Evolutionary conservation across 2,113 vertebrate genomes (phyloP).

Genomic region (Gasterosteus nipponicus): DNA sequence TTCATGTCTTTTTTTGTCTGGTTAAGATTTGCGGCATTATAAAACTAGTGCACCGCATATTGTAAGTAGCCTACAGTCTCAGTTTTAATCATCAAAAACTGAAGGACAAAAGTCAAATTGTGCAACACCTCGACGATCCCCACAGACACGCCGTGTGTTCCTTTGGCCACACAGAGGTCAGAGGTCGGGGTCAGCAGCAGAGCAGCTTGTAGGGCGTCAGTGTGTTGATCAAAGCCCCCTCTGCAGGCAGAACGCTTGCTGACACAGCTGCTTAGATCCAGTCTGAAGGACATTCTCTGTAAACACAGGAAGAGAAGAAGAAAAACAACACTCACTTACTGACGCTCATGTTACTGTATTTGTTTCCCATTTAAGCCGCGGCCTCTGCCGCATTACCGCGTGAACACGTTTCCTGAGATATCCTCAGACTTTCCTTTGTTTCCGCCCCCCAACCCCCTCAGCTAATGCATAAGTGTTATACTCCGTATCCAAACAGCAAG

Average conservation of each 20-base stretch:
- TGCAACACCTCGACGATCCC: slow-evolving; percentile 33
- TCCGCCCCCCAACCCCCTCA: no score
- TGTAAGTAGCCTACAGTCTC: neutral
- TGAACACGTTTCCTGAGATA: neutral
- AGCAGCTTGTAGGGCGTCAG: slow-evolving; percentile 57
- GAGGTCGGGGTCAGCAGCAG: slow-evolving; percentile 68
- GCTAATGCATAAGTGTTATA: neutral
- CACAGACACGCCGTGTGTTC: slow-evolving; percentile 36
- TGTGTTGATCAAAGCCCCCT: slow-evolving; percentile 67
- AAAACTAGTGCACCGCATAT: no score
- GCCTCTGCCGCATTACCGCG: neutral
- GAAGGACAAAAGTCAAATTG: slow-evolving; percentile 1
- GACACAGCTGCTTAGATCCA: slow-evolving; percentile 69
- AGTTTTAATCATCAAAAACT: neutral
- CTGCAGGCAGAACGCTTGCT: slow-evolving; percentile 63
- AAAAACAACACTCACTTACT: slow-evolving; percentile 26
- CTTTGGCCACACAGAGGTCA: slow-evolving; percentile 31
- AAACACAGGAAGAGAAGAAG: slow-evolving; percentile 37
- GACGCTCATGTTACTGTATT: slow-evolving; percentile 31
- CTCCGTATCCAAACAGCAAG: neutral
- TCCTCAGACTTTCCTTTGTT: neutral
- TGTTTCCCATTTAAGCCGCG: neutral
- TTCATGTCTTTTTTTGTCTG: no score
- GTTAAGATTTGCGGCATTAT: no score
- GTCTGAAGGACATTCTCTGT: slow-evolving; percentile 52